phyloP scores from a whole-genome alignment of 2,113 vertebrate species.

The Corythornis cristatus region DNA sequence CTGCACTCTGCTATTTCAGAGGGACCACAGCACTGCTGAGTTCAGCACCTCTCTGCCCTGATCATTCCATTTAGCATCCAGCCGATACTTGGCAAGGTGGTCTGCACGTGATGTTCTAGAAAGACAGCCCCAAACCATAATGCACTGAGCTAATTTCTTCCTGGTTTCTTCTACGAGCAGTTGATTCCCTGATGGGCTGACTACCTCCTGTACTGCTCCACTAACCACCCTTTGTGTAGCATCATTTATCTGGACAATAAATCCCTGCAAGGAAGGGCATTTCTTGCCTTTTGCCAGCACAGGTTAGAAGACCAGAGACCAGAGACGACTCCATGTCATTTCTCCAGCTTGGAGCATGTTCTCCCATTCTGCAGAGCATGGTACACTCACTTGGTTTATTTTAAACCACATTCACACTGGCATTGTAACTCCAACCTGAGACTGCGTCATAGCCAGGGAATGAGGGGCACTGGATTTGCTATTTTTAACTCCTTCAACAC shows the following conservation, averaged over 20 bases:
- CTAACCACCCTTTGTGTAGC: background rate
- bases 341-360: background rate
- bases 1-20: background rate
- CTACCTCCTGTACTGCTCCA: background rate
- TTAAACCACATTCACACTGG: slow-evolving; percentile 8
- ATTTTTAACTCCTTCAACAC: slow-evolving; percentile 56
- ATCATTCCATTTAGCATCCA: accelerated
- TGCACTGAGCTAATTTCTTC: background rate
- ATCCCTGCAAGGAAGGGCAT: background rate
- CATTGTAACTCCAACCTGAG: slow-evolving; percentile 51
- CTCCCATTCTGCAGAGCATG: background rate
- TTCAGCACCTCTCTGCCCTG: background rate
- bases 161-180: background rate
- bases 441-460: slow-evolving; percentile 36
- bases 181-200: background rate
- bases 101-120: background rate
- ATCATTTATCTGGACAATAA: background rate
- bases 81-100: background rate
- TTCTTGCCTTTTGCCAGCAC: background rate
- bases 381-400: slow-evolving; percentile 15
- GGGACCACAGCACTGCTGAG: background rate
- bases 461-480: slow-evolving; percentile 34
- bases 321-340: background rate
- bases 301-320: background rate
- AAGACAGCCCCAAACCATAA: background rate